phyloP scores from a whole-genome alignment of 1,140 invertebrate species.

The Bombus consobrinus region DNA sequence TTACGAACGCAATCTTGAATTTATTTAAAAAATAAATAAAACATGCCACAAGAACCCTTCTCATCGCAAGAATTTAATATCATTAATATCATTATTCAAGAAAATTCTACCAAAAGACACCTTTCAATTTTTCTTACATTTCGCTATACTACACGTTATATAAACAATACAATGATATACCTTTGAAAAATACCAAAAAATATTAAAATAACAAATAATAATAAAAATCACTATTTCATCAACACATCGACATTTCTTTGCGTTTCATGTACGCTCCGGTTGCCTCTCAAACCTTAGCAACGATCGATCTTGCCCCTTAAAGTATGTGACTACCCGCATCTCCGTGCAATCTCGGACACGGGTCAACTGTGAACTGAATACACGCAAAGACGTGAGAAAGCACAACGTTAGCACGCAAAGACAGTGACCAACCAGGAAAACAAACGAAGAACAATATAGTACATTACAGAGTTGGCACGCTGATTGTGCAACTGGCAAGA shows the following conservation, averaged over 20 bases:
- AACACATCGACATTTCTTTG: not conserved
- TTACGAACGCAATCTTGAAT: too few relatives aligned
- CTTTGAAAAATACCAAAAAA: too few relatives aligned
- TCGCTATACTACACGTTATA: not conserved
- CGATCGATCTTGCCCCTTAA: not conserved
- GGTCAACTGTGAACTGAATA: not conserved
- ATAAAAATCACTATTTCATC: not conserved
- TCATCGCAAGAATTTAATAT: not conserved
- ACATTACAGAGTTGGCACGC: not conserved
- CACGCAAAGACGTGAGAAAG: not conserved
- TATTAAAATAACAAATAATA: too few relatives aligned
- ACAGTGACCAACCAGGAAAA: not conserved
- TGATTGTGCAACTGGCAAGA: conserved; percentile 7
- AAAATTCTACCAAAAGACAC: not conserved
- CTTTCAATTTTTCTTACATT: not conserved
- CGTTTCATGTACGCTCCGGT: not conserved
- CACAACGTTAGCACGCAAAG: not conserved
- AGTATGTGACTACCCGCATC: not conserved
- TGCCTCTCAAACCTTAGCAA: not conserved
- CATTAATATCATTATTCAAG: not conserved
- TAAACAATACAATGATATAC: too few relatives aligned
- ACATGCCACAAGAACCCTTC: too few relatives aligned
- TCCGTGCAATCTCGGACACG: too few relatives aligned
- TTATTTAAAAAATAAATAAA: not conserved
- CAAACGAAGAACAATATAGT: not conserved